Conservation (phyloP, 2,113 vertebrate species). For the Corvus hawaiiensis region DNA sequence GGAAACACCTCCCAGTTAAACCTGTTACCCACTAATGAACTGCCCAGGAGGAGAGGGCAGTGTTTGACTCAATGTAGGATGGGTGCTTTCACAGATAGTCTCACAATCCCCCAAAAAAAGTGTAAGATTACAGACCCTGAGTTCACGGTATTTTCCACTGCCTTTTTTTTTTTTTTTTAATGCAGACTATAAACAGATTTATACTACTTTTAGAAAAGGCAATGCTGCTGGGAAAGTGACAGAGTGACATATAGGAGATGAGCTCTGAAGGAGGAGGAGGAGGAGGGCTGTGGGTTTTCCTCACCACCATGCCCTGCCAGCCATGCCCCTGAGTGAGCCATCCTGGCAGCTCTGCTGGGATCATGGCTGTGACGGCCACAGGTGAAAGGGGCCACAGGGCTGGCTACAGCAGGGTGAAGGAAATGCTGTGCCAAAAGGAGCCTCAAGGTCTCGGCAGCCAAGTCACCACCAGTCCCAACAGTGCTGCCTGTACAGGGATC, state of each 20-base stretch:
- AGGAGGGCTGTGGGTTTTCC: neutral
- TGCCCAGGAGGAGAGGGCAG: neutral
- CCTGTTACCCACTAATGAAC: neutral
- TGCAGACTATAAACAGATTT: neutral
- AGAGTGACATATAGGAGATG: neutral
- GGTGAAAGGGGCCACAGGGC: neutral
- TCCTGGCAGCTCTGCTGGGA: neutral
- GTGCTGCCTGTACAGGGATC: neutral
- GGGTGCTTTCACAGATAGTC: neutral
- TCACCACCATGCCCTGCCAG: neutral
- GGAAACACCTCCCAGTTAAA: neutral
- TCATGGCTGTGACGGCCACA: fast-evolving
- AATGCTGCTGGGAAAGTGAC: neutral
- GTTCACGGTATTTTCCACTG: neutral
- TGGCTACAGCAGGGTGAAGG: neutral
- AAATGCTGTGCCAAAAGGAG: neutral
- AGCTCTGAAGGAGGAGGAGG: neutral
- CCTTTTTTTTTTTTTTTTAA: neutral
- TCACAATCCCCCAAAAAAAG: neutral
- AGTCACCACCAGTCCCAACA: neutral
- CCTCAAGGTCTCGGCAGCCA: neutral
- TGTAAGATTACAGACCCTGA: neutral
- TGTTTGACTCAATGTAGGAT: neutral
- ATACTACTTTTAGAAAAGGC: neutral
- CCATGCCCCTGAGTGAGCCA: neutral